Base-by-base conservation (phyloP, 2,113 vertebrate genomes). In the Megaceryle maxima region DNA sequence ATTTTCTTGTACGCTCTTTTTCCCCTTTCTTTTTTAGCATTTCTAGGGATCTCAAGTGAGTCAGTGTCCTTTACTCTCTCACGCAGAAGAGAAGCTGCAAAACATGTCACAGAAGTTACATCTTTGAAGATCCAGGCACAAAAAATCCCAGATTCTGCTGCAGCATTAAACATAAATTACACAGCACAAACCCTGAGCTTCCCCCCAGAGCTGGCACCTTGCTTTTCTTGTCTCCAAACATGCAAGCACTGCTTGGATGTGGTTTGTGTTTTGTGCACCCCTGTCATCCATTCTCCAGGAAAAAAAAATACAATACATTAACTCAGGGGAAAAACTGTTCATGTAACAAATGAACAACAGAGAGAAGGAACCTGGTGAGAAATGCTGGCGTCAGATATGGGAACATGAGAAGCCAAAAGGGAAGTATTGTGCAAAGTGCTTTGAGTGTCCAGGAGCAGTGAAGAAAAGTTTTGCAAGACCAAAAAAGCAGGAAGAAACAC, bases 171-270 rank as follows among this genome's bases (percentile, higher is more conserved):
- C 77, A 92, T 76, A 95, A 96, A 96, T 95, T 93, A 94, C 70
- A 73, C 88, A 97, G 94, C 91, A 93, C 29, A 96, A 83, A 70
- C 67, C 62, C 75, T 72, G 63, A 95, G 82, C 68, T 92, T 96
- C 95, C 74, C 84, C 82, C 83, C 55, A 85, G 83, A 96, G 74
- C 87, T 96, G 90, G 95, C 92, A 97, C 82, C 93, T 96, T 87
- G 75, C 89, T 97, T 96, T 96, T 94, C 95, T 96, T 97, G 82
- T 94, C 78, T 97, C 83, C 31, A 56, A 94, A 97, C 82, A 91
- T 43, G 88, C 95, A 97, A 96, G 92, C 94, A 96, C 81, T 3
- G 20, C 63, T 46, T 82, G 78, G 72, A 90, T 35, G 35, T n/a
- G 10, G 66, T 78, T 70, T 67, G 43, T n/a, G 11, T 66, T 78